These are phyloP conservation scores for Alcis repandata DNA, from an alignment of 2,888 invertebrate genomes.

Conservation along the genomic window DNA sequence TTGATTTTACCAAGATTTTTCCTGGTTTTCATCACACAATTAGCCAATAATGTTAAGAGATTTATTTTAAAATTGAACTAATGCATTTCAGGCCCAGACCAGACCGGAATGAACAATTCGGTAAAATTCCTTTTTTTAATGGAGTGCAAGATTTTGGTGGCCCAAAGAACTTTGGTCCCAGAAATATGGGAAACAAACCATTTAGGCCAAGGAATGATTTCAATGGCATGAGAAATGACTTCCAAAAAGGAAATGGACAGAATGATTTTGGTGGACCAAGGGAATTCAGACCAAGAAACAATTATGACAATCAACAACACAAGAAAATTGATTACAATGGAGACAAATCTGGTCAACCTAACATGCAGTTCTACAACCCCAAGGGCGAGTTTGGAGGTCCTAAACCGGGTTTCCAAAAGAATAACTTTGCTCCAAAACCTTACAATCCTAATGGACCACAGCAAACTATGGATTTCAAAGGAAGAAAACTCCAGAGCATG, in stretches of 20 bases:
- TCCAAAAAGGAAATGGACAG: slow-evolving; percentile 70
- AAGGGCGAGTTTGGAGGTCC: slow-evolving; percentile 83
- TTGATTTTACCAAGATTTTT: too few relatives aligned
- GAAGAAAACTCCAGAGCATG: slow-evolving; percentile 87
- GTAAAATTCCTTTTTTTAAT: slow-evolving; percentile 84
- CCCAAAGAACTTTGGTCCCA: slow-evolving; percentile 81
- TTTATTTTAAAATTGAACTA: slow-evolving; percentile 24
- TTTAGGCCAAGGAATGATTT: slow-evolving; percentile 83
- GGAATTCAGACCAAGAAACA: slow-evolving; percentile 77
- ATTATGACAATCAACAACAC: slow-evolving; percentile 72
- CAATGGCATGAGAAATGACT: slow-evolving; percentile 81
- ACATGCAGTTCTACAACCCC: slow-evolving; percentile 80
- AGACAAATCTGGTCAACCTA: slow-evolving; percentile 70
- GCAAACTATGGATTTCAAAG: slow-evolving; percentile 72
- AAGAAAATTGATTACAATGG: slow-evolving; percentile 76
- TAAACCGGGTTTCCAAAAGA: slow-evolving; percentile 75
- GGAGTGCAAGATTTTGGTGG: slow-evolving; percentile 81
- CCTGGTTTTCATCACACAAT: background rate
- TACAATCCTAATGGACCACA: slow-evolving; percentile 71
- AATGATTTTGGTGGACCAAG: slow-evolving; percentile 83
- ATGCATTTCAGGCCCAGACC: slow-evolving; percentile 87
- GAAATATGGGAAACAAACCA: slow-evolving; percentile 78
- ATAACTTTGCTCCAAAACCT: slow-evolving; percentile 74
- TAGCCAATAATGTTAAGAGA: background rate
- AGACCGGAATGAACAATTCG: slow-evolving; percentile 89